Evolutionary conservation across 23 tunicate genomes (phyloP).

Genomic region (Styela clava): DNA sequence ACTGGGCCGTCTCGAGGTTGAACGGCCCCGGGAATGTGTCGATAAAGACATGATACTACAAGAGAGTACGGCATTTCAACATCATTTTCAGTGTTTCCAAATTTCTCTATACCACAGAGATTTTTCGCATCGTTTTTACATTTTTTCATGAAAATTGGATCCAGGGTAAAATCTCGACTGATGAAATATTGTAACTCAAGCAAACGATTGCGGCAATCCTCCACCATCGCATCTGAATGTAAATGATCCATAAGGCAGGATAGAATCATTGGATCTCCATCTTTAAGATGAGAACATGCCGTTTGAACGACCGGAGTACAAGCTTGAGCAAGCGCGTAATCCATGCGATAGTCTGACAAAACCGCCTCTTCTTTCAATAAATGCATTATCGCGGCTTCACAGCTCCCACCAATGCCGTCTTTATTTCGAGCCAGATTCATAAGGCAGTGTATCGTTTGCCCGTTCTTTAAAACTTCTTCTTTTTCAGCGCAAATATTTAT

Average conservation of each 20-base stretch:
- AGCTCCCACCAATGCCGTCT: not conserved
- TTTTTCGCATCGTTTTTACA: conserved; percentile 43
- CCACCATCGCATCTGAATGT: conserved; percentile 35
- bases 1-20: not conserved
- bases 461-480: conserved; percentile 43
- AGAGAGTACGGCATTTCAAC: conserved; percentile 46
- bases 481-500: conserved; percentile 34
- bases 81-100: conserved; percentile 22
- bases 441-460: conserved; percentile 72
- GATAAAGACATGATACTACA: conserved; percentile 71
- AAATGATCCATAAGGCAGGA: conserved; percentile 87
- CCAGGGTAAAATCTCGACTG: conserved; percentile 58
- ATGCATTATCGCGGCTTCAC: conserved; percentile 23
- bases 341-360: conserved; percentile 64
- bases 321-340: conserved; percentile 39
- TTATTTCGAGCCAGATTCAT: conserved; percentile 40
- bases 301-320: conserved; percentile 44
- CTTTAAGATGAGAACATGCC: conserved; percentile 30
- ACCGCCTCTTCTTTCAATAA: conserved; percentile 63
- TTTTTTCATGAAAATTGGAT: conserved; percentile 36
- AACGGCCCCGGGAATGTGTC: conserved; percentile 26
- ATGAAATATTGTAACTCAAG: conserved; percentile 82
- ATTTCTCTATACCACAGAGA: conserved; percentile 8
- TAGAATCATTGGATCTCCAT: conserved; percentile 69
- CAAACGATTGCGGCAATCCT: conserved; percentile 46